These are phyloP conservation scores for Galaxea fascicularis DNA, from an alignment of 92 coral and sea anemone species.

Conservation along the genomic window DNA sequence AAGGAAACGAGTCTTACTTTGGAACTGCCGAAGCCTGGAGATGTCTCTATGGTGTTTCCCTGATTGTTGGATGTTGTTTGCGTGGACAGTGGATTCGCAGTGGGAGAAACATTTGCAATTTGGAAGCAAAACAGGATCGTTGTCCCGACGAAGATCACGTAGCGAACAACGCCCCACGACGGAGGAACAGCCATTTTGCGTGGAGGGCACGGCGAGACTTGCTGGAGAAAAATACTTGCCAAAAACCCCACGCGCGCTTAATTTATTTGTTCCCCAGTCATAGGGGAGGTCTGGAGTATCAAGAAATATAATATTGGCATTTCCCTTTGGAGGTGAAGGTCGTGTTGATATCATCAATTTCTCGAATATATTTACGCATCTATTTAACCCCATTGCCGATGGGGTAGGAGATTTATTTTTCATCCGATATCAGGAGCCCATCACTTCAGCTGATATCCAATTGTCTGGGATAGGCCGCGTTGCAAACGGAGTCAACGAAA, in stretches of 20 bases:
- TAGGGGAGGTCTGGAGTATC: slow-evolving; percentile 47
- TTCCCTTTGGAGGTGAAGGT: slow-evolving; percentile 53
- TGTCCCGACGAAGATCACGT: not conserved
- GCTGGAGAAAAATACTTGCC: not conserved
- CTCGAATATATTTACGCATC: slow-evolving; percentile 28
- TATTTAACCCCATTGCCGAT: slow-evolving; percentile 4
- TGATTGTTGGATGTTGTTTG: not conserved
- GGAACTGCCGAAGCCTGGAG: slow-evolving; percentile 9
- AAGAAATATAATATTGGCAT: slow-evolving; percentile 51
- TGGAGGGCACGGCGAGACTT: not conserved
- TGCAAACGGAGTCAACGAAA: not conserved
- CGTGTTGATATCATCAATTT: slow-evolving; percentile 28
- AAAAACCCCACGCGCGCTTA: slow-evolving; percentile 6
- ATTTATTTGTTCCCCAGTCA: slow-evolving; percentile 16
- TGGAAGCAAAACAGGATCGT: slow-evolving; percentile 24
- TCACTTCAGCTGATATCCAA: too few relatives aligned
- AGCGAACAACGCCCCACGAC: slow-evolving; percentile 3
- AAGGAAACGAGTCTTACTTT: slow-evolving; percentile 36
- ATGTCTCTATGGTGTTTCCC: not conserved
- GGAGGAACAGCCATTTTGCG: slow-evolving; percentile 13
- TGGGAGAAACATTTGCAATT: slow-evolving; percentile 16
- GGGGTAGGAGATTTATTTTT: slow-evolving; percentile 13
- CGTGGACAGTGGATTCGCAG: slow-evolving; percentile 4
- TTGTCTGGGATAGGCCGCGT: slow-evolving; percentile 10
- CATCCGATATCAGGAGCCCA: too few relatives aligned